Conservation (phyloP, 2,113 vertebrate genomes). For the Alaudala cheleensis region DNA sequence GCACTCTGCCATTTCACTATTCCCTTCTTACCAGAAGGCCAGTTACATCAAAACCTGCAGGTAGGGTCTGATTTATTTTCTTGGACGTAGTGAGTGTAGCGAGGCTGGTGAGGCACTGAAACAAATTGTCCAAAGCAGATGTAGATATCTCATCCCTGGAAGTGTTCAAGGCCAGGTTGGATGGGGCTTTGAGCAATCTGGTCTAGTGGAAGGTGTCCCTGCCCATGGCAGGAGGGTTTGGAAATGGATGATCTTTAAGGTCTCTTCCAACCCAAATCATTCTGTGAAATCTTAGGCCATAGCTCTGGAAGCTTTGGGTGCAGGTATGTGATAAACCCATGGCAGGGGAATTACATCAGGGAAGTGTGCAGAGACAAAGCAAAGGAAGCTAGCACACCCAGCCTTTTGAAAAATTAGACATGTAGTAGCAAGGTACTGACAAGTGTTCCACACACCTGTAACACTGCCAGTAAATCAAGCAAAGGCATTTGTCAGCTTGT, state of each 20-base stretch:
- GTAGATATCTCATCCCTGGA: background rate
- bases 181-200: background rate
- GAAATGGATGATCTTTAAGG: background rate
- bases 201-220: background rate
- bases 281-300: background rate
- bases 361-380: background rate
- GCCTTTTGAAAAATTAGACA: slow-evolving; percentile 36
- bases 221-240: background rate
- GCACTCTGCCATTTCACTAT: background rate
- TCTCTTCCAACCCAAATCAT: background rate
- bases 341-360: background rate
- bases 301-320: background rate
- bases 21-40: background rate
- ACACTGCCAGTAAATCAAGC: slow-evolving; percentile 46
- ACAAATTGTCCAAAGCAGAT: background rate
- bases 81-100: background rate
- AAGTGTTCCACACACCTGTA: slow-evolving; percentile 61
- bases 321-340: background rate
- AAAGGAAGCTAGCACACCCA: slow-evolving; percentile 36
- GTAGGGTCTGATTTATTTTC: background rate
- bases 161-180: background rate
- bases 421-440: slow-evolving; percentile 57
- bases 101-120: background rate
- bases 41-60: background rate
- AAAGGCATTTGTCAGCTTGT: slow-evolving; percentile 46